Conservation (phyloP, 2,113 vertebrate species). For the Thinocorus orbignyianus region DNA sequence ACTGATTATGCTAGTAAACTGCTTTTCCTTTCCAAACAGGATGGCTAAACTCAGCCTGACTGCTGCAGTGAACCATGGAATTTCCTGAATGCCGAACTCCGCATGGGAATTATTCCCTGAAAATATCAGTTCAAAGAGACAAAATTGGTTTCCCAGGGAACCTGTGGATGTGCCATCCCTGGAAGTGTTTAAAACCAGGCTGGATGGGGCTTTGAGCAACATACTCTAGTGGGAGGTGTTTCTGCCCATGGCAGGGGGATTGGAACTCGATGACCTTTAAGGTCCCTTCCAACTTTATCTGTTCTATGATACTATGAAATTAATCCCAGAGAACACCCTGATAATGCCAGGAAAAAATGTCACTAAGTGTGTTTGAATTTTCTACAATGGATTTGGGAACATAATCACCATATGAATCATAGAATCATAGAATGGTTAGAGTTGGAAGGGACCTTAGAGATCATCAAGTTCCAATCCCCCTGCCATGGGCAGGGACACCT, state of each 20-base stretch:
- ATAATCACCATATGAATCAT: fast-evolving
- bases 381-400: background rate
- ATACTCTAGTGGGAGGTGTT: background rate
- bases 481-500: no score
- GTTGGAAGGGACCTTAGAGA: no score
- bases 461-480: no score
- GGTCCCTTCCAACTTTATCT: background rate
- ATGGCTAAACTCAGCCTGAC: background rate
- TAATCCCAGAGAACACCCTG: background rate
- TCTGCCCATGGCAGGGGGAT: background rate
- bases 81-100: no score
- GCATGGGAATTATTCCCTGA: background rate
- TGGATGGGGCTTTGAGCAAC: background rate
- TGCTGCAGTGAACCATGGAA: background rate
- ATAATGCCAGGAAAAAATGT: background rate
- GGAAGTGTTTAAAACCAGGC: background rate
- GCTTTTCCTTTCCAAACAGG: background rate
- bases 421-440: no score
- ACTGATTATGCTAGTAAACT: background rate
- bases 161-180: background rate
- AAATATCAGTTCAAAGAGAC: background rate
- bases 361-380: background rate
- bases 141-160: background rate
- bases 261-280: background rate
- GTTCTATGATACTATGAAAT: background rate